Evolutionary conservation across 2,797 vertebrate genomes (phyloP).

Genomic region (Naso thynnoides): DNA sequence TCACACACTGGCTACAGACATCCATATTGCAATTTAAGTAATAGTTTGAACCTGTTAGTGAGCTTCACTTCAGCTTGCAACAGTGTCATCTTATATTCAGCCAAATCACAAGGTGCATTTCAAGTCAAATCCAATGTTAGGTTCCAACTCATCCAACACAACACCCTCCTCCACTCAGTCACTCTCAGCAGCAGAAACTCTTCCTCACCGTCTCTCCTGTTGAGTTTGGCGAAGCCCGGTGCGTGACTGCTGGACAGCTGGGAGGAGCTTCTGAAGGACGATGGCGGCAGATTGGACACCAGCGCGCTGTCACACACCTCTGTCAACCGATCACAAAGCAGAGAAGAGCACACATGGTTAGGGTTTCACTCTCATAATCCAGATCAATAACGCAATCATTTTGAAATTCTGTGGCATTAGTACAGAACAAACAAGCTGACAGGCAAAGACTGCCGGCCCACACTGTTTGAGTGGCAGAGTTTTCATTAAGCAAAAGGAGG

Average conservation of each 20-base stretch:
- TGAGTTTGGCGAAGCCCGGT: slow-evolving; percentile 82
- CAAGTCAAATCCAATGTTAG: not conserved
- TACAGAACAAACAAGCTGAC: not conserved
- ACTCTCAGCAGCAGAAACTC: too few relatives aligned
- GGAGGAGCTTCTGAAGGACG: slow-evolving; percentile 83
- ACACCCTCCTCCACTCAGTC: not conserved
- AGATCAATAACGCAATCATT: too few relatives aligned
- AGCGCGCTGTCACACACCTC: slow-evolving; percentile 79
- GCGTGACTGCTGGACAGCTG: slow-evolving; percentile 79
- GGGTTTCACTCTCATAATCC: not conserved
- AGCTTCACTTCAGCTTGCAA: not conserved
- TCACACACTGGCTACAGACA: too few relatives aligned
- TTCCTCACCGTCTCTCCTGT: slow-evolving; percentile 82
- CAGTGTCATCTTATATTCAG: too few relatives aligned
- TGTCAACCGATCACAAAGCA: slow-evolving; percentile 51
- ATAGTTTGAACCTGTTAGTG: not conserved
- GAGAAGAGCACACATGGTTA: slow-evolving; percentile 18
- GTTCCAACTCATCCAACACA: not conserved
- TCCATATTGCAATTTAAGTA: too few relatives aligned
- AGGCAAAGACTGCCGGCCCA: too few relatives aligned
- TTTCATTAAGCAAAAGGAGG: too few relatives aligned
- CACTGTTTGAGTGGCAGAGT: too few relatives aligned
- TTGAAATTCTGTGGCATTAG: not conserved
- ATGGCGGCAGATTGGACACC: slow-evolving; percentile 73
- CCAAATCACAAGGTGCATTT: not conserved